Evolutionary conservation across 2,797 vertebrate species (phyloP).

Genomic region (Pseudomugil gertrudae): DNA sequence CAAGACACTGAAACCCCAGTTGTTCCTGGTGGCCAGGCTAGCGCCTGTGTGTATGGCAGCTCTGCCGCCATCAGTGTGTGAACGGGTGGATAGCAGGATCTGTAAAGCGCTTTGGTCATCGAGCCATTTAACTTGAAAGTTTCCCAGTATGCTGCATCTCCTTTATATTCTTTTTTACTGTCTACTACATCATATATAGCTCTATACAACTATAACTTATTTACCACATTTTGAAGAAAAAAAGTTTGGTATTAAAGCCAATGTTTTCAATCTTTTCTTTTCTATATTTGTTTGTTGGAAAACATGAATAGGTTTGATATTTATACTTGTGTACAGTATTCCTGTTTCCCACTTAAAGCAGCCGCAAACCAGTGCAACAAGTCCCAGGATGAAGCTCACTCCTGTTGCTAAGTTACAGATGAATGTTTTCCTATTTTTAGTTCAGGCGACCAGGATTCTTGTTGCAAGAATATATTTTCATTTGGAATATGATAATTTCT

Average conservation of each 20-base stretch:
- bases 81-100: no score
- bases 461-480: constrained; percentile 82
- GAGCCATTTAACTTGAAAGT: no score
- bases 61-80: no score
- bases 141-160: background rate
- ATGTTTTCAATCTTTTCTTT: background rate
- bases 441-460: constrained; percentile 78
- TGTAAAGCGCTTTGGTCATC: no score
- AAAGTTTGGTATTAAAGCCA: background rate
- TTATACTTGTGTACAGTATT: constrained; percentile 36
- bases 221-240: background rate
- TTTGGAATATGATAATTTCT: constrained; percentile 82
- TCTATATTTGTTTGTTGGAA: constrained; percentile 9
- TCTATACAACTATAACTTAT: background rate
- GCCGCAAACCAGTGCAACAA: constrained; percentile 75
- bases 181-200: background rate
- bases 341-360: constrained; percentile 67
- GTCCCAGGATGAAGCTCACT: constrained; percentile 84
- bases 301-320: constrained; percentile 33
- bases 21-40: no score
- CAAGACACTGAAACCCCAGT: no score
- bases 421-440: constrained; percentile 87
- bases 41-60: no score
- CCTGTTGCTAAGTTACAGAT: constrained; percentile 88
- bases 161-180: background rate